Conservation (phyloP, 2,113 vertebrate species). For the Ovis aries region ARS-UI_Ramb_v3.0 NC_056054.1:179624001-179624500, state of each 20-base stretch:
- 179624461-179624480: not conserved
- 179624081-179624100: not conserved
- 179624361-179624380: not conserved
- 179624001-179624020: not conserved
- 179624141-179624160: not conserved
- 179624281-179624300: not conserved
- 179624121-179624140: not conserved
- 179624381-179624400: not conserved
- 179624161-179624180: not conserved
- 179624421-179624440: not conserved
- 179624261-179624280: not conserved
- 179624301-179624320: not conserved
- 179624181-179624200: constrained; percentile 1
- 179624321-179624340: not conserved
- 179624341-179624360: not conserved
- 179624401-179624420: not conserved
- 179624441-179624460: not conserved
- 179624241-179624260: not conserved
- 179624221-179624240: not conserved
- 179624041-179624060: not conserved
- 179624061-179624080: not conserved
- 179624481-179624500: not conserved
- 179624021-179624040: constrained; percentile 32
- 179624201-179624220: not conserved
- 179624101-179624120: not conserved